phyloP scores from a whole-genome alignment of 2,797 vertebrate species.

The Hemitrygon akajei region DNA sequence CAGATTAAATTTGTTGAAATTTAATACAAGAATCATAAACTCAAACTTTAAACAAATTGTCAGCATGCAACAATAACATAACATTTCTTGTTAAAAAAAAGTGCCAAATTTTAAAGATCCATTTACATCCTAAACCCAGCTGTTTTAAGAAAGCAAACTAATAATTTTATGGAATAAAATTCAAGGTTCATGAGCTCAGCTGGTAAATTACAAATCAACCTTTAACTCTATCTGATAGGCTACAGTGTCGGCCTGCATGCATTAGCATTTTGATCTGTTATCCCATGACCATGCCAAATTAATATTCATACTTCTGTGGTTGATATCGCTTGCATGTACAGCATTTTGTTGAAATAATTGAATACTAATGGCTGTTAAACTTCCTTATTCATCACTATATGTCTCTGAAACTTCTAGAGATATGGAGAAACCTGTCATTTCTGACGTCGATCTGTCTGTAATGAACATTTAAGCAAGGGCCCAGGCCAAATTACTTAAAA shows the following conservation, averaged over 20 bases:
- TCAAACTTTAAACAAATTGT: slow-evolving; percentile 22
- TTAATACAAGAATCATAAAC: neutral
- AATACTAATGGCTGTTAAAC: neutral
- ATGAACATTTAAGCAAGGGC: neutral
- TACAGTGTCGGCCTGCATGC: slow-evolving; percentile 6
- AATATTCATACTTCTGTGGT: slow-evolving; percentile 30
- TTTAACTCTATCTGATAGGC: neutral
- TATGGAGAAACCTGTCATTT: neutral
- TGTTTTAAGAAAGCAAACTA: neutral
- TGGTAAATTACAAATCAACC: slow-evolving; percentile 13
- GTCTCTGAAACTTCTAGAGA: neutral
- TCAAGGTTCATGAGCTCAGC: neutral
- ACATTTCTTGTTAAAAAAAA: neutral
- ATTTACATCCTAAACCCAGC: neutral
- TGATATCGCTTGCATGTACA: slow-evolving; percentile 16
- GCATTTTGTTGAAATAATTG: slow-evolving; percentile 31
- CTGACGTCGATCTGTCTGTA: neutral
- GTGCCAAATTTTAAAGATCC: neutral
- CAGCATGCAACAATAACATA: neutral
- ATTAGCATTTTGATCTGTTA: slow-evolving; percentile 25
- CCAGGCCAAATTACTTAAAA: neutral
- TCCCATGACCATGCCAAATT: slow-evolving; percentile 31
- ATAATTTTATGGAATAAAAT: slow-evolving; percentile 21
- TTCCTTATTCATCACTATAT: slow-evolving; percentile 33
- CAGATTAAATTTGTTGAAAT: neutral